Evolutionary conservation across 2,797 vertebrate species (phyloP), one percentile per base, ranked within the genome.

Genomic region (Picus viridis): DNA sequence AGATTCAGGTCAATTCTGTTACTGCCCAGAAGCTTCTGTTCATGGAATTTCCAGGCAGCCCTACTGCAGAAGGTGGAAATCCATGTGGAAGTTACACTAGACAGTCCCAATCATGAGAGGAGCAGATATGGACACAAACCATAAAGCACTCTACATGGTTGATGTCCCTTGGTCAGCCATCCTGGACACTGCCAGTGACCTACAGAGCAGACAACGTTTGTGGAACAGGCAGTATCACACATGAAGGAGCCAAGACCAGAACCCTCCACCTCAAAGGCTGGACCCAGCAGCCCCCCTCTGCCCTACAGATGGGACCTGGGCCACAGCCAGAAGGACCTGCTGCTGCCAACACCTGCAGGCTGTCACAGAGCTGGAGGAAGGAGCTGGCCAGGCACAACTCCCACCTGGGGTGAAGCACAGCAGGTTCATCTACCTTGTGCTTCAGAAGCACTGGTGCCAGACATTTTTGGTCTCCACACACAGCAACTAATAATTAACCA

Each of bases 401-500:
- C 41, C 23, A 11, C n/a, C 2, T 0, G 0, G 65, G 58, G 34
- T 2, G 69, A 82, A 7, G 17, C 0, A 0, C 6, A 63, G 82
- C 75, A 80, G 90, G 65, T 70, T 61, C 82, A 58, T 10, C 81
- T 18, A 2, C 54, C 78, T 43, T 1, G 30, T 6, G 75, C 79
- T 69, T 12, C 75, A 61, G 53, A 13, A 64, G 23, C 2, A 0
- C 64, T 13, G 29, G 3, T 7, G 72, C 49, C 65, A 56, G 59
- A 43, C 23, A 36, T 64, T 9, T 14, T 18, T 53, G 62, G n/a
- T 30, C 72, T 83, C 64, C 10, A 1, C 53, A 45, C n/a, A 24
- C 27, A 58, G 71, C 57, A 83, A 36, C 53, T 92, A 94, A 94
- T 88, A 59, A 96, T 96, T 94, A 96, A 94, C 92, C 39, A 12